Base-by-base conservation (phyloP, 2,888 invertebrate genomes). In the Empis livida region DNA sequence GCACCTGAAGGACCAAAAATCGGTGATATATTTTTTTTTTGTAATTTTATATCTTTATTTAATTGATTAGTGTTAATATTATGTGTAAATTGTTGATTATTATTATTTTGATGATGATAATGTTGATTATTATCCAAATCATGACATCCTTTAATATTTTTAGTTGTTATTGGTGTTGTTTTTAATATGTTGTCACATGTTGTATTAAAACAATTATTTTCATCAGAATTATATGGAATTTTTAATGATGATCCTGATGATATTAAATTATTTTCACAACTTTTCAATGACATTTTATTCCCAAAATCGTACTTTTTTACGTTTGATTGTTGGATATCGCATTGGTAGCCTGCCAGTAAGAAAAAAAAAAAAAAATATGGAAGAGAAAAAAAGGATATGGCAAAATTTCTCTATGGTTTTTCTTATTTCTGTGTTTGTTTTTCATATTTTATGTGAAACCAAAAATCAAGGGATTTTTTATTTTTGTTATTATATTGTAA, bases 271-370 rank as follows among this genome's bases (percentile, higher is more conserved):
- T 17, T 17, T 13, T 39, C 10, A 38, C 16, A 38, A 16, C 17
- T 16, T 38, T 15, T 17, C 5, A 16, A n/a, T 23, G 48, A 46
- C 49, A 47, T 49, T 47, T 48, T 50, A 54, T 45, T 54, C 53
- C 54, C 52, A 52, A 53, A 56, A 57, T 49, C 55, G 56, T 49
- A 57, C 56, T 50, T 53, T 51, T 47, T 57, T 57, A 46, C 52
- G 54, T 49, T 45, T 46, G 44, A 50, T 47, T 51, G 47, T 39
- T 48, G 48, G 48, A 45, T 52, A 20, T 27, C 41, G 27, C 39
- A 39, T 17, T 16, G 17, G 37, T 16, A 27, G 20, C 23, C 23
- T 23, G 41, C 41, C 41, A 23, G 27, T 10, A 5, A 3, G n/a
- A 5, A 41, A 41, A 5, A 41, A n/a, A 35, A 14, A n/a, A 20